Evolutionary conservation across 2,113 vertebrate species (phyloP).

Genomic region (Coreoperca whiteheadi): DNA sequence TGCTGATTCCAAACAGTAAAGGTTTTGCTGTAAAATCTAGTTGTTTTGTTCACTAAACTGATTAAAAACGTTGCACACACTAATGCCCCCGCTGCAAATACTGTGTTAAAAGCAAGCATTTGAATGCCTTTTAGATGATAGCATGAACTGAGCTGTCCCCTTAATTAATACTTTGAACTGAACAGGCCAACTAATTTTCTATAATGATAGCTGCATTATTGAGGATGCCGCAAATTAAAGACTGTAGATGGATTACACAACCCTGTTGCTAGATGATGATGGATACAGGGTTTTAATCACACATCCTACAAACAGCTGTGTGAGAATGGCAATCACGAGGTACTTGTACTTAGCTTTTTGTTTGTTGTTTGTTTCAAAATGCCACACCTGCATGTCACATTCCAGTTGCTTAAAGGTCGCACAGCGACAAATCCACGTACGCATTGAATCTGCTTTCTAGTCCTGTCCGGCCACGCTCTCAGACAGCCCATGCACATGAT

Average conservation of each 20-base stretch:
- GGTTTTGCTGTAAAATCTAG: not conserved
- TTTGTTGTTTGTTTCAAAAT: not conserved
- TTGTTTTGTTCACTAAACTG: not conserved
- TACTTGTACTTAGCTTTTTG: not conserved
- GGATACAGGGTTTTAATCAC: not conserved
- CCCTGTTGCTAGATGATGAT: not conserved
- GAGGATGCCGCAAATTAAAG: not conserved
- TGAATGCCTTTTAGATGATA: not conserved
- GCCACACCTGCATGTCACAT: not conserved
- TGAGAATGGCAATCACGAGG: not conserved
- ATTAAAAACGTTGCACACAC: not conserved
- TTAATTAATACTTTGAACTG: too few relatives aligned
- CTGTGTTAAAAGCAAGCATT: not conserved
- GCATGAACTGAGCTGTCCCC: not conserved
- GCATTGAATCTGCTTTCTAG: conserved; percentile 16
- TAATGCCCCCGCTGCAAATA: too few relatives aligned
- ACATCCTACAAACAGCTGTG: not conserved
- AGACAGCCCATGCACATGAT: conserved; percentile 46
- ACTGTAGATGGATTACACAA: not conserved
- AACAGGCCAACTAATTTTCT: too few relatives aligned
- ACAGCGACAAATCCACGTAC: not conserved
- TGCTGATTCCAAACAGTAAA: not conserved
- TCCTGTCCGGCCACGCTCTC: not conserved
- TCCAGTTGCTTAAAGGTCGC: not conserved
- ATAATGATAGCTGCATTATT: too few relatives aligned